These are phyloP conservation scores for Anthopleura sola DNA, from an alignment of 64 coral and sea anemone genomes.

Conservation along the genomic window DNA sequence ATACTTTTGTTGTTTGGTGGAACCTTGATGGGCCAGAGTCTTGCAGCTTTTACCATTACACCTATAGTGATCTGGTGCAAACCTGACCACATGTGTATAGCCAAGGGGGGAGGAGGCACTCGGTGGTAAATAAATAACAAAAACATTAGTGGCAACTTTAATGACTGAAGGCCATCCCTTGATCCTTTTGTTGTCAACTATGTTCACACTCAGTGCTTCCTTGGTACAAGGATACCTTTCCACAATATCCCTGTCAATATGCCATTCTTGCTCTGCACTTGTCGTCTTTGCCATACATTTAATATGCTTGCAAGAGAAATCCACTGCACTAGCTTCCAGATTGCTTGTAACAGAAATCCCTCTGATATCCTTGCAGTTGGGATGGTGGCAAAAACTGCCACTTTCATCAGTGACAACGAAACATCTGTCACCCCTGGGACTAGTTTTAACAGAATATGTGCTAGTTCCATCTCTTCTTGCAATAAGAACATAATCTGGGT, in stretches of 20 bases:
- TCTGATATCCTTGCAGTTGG: neutral
- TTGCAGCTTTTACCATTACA: no score
- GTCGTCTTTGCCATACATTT: neutral
- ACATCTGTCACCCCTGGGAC: conserved; percentile 15
- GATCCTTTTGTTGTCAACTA: neutral
- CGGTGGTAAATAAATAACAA: neutral
- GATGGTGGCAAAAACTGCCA: conserved; percentile 8
- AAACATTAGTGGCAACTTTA: neutral
- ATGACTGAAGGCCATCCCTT: neutral
- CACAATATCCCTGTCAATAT: neutral
- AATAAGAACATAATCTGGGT: neutral
- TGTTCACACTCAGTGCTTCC: neutral
- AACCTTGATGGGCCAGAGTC: no score
- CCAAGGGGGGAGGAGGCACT: neutral
- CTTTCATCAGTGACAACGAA: neutral
- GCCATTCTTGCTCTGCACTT: neutral
- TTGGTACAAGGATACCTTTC: neutral
- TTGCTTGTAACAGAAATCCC: neutral
- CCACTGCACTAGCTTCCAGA: no score
- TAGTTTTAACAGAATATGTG: conserved; percentile 3
- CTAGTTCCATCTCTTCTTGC: neutral
- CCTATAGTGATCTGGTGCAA: no score
- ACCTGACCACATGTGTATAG: neutral
- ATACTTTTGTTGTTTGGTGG: no score
- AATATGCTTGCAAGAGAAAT: conserved; percentile 11